Evolutionary conservation across 2,113 vertebrate genomes (phyloP).

Genomic region (Nibea albiflora): DNA sequence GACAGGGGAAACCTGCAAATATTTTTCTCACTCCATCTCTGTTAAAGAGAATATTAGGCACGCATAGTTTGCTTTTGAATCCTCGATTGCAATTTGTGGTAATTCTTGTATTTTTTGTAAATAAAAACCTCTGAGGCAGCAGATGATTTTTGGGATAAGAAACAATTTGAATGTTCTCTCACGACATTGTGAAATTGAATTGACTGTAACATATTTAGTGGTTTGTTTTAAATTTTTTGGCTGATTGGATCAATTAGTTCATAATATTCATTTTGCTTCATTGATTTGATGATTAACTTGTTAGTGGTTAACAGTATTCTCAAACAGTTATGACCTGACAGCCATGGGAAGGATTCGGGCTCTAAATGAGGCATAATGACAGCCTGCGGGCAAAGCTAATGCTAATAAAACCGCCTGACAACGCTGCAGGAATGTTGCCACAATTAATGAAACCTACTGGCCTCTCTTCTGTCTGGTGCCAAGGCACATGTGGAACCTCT

Average conservation of each 20-base stretch:
- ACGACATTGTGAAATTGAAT: not conserved
- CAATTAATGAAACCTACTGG: conserved; percentile 84
- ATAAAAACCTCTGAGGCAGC: not conserved
- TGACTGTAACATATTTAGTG: not conserved
- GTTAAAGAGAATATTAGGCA: conserved; percentile 5
- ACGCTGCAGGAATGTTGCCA: conserved; percentile 81
- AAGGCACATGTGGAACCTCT: conserved; percentile 90
- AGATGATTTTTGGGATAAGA: not conserved
- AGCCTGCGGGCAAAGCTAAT: conserved; percentile 77
- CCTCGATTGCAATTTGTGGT: conserved; percentile 1
- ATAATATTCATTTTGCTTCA: conserved; percentile 34
- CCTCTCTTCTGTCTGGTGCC: conserved; percentile 85
- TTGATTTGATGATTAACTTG: conserved; percentile 58
- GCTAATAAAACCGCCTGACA: conserved; percentile 82
- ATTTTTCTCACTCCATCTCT: conserved; percentile 29
- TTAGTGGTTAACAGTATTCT: conserved; percentile 54
- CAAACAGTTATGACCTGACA: conserved; percentile 70
- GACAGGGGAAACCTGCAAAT: conserved; percentile 49
- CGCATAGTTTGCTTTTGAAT: not conserved
- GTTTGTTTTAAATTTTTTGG: conserved; percentile 21
- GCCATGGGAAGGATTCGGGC: conserved; percentile 71
- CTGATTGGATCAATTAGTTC: conserved; percentile 54
- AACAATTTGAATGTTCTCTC: not conserved
- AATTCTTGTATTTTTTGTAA: not conserved
- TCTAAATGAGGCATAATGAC: conserved; percentile 75